Base-by-base conservation (phyloP, 2,113 vertebrate genomes). In the Ctenodactylus gundi region DNA sequence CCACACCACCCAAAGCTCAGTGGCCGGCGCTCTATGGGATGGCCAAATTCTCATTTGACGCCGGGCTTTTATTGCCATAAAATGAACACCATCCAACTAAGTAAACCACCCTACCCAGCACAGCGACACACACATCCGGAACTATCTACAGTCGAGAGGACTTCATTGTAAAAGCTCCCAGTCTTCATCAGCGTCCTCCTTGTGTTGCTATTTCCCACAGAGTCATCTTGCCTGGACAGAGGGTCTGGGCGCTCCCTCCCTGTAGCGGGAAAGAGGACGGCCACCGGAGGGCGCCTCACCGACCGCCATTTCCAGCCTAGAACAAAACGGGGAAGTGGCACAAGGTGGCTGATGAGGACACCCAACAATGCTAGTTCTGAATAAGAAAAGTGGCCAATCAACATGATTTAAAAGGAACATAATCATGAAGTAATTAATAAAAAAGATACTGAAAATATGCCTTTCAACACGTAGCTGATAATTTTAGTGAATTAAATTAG, bases 401-500 rank as follows among this genome's bases (percentile, higher is more conserved):
- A 85, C 77, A 27, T 64, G 82, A 64, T 46, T 46, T 62, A n/a
- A 67, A 73, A 91, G 6, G 51, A 81, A 94, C 11, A 64, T 1
- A 60, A 34, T 36, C 41, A 64, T 91, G 31, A 94, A 93, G 80
- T 41, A 1, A 65, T 17, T 78, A 87, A 31, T 29, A 29, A 81
- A 41, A 72, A 86, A 93, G 44, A 78, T 51, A 68, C 15, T 53
- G 51, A 62, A 57, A 31, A 4, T 12, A 60, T 29, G 83, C 82
- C 7, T 77, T 76, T 89, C 34, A 85, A 86, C n/a, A 78, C 41
- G 23, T 57, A 67, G 6, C 2, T 88, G 39, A 80, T 67, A 75
- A 57, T 58, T 78, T 83, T 55, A 95, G 77, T 68, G 91, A 58
- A 82, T 86, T 17, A 88, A 72, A 41, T 14, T 34, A 87, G 81